These are phyloP conservation scores for Ictalurus punctatus DNA, from an alignment of 2,113 vertebrate genomes.

Conservation along the genomic window DNA sequence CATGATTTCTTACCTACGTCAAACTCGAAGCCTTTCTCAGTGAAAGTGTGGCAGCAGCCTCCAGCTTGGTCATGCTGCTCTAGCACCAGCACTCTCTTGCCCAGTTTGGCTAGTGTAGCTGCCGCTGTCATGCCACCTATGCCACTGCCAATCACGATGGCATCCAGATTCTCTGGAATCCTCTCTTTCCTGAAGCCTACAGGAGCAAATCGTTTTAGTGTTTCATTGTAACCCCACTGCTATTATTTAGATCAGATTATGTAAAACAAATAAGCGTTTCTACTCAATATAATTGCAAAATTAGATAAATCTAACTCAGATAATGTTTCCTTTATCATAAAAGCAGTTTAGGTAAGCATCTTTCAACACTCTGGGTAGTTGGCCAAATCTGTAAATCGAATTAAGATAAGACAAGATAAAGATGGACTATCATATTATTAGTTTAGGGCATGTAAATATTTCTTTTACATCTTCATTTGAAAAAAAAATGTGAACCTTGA, in stretches of 20 bases:
- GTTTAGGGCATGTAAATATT: background rate
- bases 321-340: background rate
- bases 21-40: constrained; percentile 79
- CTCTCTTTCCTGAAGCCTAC: constrained; percentile 73
- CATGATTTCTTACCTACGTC: constrained; percentile 76
- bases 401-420: constrained; percentile 59
- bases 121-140: constrained; percentile 78
- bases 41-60: constrained; percentile 84
- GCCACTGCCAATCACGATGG: constrained; percentile 82
- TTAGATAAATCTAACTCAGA: background rate
- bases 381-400: constrained; percentile 49
- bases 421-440: background rate
- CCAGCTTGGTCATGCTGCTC: constrained; percentile 84
- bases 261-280: background rate
- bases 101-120: constrained; percentile 76
- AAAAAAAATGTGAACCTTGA: background rate
- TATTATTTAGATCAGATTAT: background rate
- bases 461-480: background rate
- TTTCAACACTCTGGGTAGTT: background rate
- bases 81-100: constrained; percentile 79
- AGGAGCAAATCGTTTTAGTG: background rate
- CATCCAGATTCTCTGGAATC: constrained; percentile 75
- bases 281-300: background rate
- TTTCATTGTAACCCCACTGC: background rate
- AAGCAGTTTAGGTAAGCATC: background rate